Percentiles rank a stretch among this genome's conserved stretches.
Evolutionary conservation across 2,113 vertebrate genomes (phyloP).

Genomic region (Microcebus jonahi): DNA sequence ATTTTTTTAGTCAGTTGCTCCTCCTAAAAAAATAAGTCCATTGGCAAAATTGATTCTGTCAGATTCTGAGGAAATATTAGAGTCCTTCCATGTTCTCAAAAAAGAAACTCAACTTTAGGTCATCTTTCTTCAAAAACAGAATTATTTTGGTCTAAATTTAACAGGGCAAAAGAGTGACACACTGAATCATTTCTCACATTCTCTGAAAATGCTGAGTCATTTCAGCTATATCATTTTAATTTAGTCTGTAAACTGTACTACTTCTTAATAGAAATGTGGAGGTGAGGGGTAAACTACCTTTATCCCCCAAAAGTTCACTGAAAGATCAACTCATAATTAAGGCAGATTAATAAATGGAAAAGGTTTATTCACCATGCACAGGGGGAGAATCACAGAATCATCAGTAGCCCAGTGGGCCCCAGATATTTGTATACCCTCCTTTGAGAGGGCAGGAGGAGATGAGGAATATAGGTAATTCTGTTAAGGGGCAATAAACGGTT

Average conservation of each 20-base stretch:
- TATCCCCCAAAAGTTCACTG: no score
- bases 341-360: no score
- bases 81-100: neutral
- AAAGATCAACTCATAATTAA: no score
- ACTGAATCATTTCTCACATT: slow-evolving; percentile 30
- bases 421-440: no score
- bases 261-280: neutral
- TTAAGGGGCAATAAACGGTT: no score
- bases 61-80: neutral
- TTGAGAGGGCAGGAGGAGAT: no score
- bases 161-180: neutral
- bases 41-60: neutral
- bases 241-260: neutral
- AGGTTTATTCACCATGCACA: no score
- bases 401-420: no score
- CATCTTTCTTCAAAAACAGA: neutral
- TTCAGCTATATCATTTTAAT: neutral
- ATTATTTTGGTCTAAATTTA: neutral
- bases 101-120: neutral
- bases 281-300: no score
- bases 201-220: neutral
- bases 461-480: no score
- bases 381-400: no score
- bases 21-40: neutral
- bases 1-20: neutral